phyloP scores from a whole-genome alignment of 2,888 invertebrate species.

The Empis stercorea region DNA sequence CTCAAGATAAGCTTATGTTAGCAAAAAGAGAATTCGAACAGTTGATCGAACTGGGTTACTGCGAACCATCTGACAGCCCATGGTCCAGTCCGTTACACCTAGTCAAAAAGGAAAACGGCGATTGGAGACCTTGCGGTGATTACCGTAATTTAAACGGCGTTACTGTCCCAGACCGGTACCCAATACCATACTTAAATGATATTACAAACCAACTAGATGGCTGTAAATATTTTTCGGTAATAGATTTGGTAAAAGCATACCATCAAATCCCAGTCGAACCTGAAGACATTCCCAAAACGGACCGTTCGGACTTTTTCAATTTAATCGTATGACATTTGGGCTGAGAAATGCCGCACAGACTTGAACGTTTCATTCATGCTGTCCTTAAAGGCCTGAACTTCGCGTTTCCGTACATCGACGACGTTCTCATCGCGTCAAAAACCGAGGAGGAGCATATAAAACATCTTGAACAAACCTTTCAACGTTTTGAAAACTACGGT shows the following conservation, averaged over 20 bases:
- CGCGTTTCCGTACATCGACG: constrained; percentile 11
- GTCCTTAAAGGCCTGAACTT: constrained; percentile 12
- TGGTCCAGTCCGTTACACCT: background rate
- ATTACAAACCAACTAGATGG: constrained; percentile 16
- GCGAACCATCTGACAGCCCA: background rate
- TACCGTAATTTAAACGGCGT: background rate
- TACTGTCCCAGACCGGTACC: constrained; percentile 25
- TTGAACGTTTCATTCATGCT: constrained; percentile 23
- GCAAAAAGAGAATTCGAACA: background rate
- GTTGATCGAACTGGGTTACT: background rate
- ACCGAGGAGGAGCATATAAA: constrained; percentile 1
- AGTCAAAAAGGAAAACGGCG: background rate
- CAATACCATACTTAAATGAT: constrained; percentile 22
- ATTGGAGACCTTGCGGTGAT: background rate
- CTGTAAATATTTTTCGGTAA: constrained; percentile 17
- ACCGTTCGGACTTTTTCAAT: constrained; percentile 27
- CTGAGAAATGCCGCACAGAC: constrained; percentile 25
- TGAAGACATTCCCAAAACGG: constrained; percentile 27
- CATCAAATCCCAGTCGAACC: constrained; percentile 25
- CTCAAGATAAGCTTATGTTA: background rate
- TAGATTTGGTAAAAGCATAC: constrained; percentile 26
- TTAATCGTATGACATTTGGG: constrained; percentile 22
- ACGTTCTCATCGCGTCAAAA: constrained; percentile 4
- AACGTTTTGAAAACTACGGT: background rate
- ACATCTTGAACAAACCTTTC: constrained; percentile 1